Base-by-base conservation (phyloP, 2,113 vertebrate genomes). In the Saccopteryx leptura region DNA sequence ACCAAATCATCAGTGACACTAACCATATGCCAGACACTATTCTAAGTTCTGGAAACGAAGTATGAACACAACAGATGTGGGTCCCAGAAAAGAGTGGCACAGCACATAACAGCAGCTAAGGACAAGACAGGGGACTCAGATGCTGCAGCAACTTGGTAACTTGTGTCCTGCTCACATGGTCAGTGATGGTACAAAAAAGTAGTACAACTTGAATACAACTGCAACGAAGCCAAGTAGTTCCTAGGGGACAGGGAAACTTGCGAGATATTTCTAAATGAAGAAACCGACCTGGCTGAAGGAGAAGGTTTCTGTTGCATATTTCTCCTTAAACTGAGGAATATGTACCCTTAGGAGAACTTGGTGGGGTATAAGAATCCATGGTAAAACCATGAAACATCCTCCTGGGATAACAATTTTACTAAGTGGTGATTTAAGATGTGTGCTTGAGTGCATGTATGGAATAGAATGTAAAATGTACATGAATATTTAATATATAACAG, bases 141-240 rank as follows among this genome's bases (percentile, higher is more conserved):
- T 12, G 14, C 28, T 56, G 31, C 3, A 17, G 33, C 8, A 21
- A 5, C 2, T 60, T 1, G 0, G 28, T 63, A 66, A 39, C 18
- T 5, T 2, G 2, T 9, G 9, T 80, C 31, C 39, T 54, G 31
- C 39, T 68, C 13, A 15, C 39, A 8, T 4, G 8, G 24, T 11
- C 65, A 28, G 61, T 23, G 23, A 26, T 9, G 50, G 50, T 14
- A 1, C 21, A 24, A 13, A 52, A 19, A 68, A 48, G 56, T 21
- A 17, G 39, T 24, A 12, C 65, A 52, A 13, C n/a, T 21, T 68
- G 56, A 85, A 21, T 9, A 31, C 39, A 52, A 31, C 5, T 68
- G 50, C 71, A 54, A 2, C 4, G 85, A 63, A 75, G 7, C 18
- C 19, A 39, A 4, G 26, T 4, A 5, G 46, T 24, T 52, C 23